phyloP scores from a whole-genome alignment of 64 coral and sea anemone genomes.

The Porites lutea region DNA sequence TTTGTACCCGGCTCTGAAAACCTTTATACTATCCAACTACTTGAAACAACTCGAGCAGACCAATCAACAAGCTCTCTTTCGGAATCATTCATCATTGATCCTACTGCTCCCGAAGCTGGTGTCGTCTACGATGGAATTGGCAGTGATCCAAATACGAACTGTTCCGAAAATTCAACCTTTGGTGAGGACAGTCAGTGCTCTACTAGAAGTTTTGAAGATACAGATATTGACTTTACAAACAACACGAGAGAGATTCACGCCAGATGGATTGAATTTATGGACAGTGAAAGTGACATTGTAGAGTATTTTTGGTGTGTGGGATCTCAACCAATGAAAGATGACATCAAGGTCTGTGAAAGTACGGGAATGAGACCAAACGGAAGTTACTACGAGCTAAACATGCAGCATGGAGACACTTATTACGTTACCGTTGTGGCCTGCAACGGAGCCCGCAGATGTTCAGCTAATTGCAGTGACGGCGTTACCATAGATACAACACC shows the following conservation, averaged over 20 bases:
- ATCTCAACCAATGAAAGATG: constrained; percentile 71
- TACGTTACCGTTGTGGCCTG: constrained; percentile 90
- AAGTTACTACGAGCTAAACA: constrained; percentile 73
- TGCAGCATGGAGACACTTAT: constrained; percentile 73
- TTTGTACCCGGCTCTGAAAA: constrained; percentile 72
- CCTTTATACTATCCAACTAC: constrained; percentile 65
- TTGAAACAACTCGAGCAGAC: constrained; percentile 78
- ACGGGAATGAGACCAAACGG: constrained; percentile 76
- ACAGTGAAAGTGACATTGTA: constrained; percentile 92
- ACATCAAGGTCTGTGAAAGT: constrained; percentile 83
- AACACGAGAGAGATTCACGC: constrained; percentile 84
- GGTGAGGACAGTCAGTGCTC: constrained; percentile 94
- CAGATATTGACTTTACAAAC: constrained; percentile 94
- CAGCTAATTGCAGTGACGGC: constrained; percentile 83
- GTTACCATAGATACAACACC: constrained; percentile 90
- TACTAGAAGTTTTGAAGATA: constrained; percentile 90
- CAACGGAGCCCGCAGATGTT: constrained; percentile 93
- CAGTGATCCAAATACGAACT: constrained; percentile 81
- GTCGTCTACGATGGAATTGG: constrained; percentile 92
- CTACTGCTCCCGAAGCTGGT: constrained; percentile 73
- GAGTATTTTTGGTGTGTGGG: constrained; percentile 97
- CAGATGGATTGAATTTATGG: constrained; percentile 94
- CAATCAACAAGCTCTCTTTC: constrained; percentile 58
- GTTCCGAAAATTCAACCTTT: constrained; percentile 83
- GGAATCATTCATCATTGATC: constrained; percentile 79